phyloP scores from a whole-genome alignment of 2,888 invertebrate species.

The Graphium colonna region DNA sequence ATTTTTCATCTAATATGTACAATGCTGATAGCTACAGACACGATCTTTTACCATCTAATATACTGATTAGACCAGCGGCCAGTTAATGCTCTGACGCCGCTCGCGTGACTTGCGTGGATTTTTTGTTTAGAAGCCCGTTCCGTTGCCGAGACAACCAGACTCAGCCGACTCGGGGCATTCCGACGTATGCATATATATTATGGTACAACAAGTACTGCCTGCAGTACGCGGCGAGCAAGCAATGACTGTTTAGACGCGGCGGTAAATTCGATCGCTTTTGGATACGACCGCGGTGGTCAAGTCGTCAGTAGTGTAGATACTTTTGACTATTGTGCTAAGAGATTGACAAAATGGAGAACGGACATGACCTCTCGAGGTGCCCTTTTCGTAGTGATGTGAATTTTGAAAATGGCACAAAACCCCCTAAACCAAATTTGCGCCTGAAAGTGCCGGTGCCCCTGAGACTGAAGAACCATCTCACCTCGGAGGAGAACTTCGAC shows the following conservation, averaged over 20 bases:
- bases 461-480: slow-evolving; percentile 54
- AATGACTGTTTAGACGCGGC: no score
- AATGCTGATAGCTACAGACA: no score
- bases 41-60: no score
- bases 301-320: no score
- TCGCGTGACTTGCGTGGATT: slow-evolving; percentile 52
- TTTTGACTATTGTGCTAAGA: no score
- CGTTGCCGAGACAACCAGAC: slow-evolving; percentile 54
- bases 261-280: neutral
- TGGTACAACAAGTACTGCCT: slow-evolving; percentile 38
- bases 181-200: slow-evolving; percentile 60
- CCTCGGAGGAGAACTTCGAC: slow-evolving; percentile 53
- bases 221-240: slow-evolving; percentile 36
- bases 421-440: slow-evolving; percentile 53
- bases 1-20: no score
- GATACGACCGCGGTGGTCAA: no score
- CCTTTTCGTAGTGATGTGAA: slow-evolving; percentile 54
- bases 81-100: no score
- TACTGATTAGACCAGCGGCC: no score
- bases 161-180: slow-evolving; percentile 39
- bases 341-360: slow-evolving; percentile 35
- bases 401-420: slow-evolving; percentile 39
- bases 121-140: slow-evolving; percentile 43
- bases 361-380: slow-evolving; percentile 44
- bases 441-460: slow-evolving; percentile 65